Base-by-base conservation (phyloP, 2,888 invertebrate species). In the Hyposoter dolosus region DNA sequence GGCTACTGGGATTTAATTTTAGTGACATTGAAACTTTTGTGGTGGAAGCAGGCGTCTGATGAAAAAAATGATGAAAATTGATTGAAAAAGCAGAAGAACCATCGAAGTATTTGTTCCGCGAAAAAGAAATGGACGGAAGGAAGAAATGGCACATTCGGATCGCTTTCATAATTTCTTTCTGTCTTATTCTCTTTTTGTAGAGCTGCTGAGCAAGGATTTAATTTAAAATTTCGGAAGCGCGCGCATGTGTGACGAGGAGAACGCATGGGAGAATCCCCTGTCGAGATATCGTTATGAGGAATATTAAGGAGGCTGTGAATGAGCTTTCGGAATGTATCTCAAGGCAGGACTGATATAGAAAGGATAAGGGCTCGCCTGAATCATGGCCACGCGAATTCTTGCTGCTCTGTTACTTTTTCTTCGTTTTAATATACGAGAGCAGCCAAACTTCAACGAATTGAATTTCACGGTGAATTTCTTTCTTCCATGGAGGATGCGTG, bases 181-280 rank as follows among this genome's bases (percentile, higher is more conserved):
- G 40, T 76, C 32, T 47, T 50, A 19, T n/a, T 65, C 71, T 35
- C 32, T 40, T 80, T 28, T 9, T 43, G 47, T 68, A n/a, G n/a
- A 66, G 19, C 45, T 3, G 19, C 45, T 63, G 35, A 79, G 71
- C 86, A 77, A 90, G 89, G 90, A 92, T 92, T 92, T 90, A 92
- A 93, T 92, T 92, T 91, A 88, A 89, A 90, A 92, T 92, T 92
- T 92, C 90, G 90, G 91, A 93, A 92, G 92, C 92, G 90, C 86
- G 56, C n/a, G 63, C 23, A 43, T 69, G 15, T 79, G 50, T 72
- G 72, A 63, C 4, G 28, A n/a, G 56, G 72, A 35, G 81, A 79
- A 63, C 35, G 40, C 23, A 85, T 74, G 87, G 89, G 87, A 88
- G 88, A 89, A 80, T 84, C 87, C 89, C 75, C 90, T 88, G 90